These are phyloP conservation scores for Acanthiza pusilla DNA, from an alignment of 2,797 vertebrate species.

Conservation along the genomic window DNA sequence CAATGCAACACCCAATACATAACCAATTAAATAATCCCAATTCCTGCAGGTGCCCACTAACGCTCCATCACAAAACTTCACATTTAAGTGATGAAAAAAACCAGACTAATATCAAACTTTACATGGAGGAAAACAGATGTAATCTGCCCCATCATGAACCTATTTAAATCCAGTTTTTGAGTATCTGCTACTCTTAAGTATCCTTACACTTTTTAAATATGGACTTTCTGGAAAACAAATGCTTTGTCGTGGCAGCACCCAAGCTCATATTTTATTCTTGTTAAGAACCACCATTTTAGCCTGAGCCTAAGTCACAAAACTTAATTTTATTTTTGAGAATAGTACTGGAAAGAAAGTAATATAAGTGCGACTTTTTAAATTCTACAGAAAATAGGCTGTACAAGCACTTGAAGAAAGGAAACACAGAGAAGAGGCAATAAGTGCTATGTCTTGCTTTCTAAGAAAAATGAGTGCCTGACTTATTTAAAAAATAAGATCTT, in stretches of 20 bases:
- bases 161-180: not conserved
- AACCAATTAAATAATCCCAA: not conserved
- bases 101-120: not conserved
- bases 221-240: not conserved
- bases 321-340: not conserved
- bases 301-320: not conserved
- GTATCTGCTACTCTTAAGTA: not conserved
- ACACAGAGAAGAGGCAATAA: not conserved
- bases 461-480: not conserved
- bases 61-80: not conserved
- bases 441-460: not conserved
- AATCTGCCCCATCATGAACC: accelerated
- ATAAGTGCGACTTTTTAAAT: not conserved
- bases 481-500: not conserved
- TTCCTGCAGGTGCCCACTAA: not conserved
- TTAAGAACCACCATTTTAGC: not conserved
- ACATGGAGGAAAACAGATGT: not conserved
- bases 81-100: not conserved
- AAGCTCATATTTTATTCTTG: not conserved
- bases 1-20: not conserved
- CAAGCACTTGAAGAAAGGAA: not conserved
- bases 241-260: not conserved
- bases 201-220: not conserved
- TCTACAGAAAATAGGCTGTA: not conserved
- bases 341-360: not conserved